These are phyloP conservation scores for Alaudala cheleensis DNA, from an alignment of 2,113 vertebrate species.

Conservation along the genomic window DNA sequence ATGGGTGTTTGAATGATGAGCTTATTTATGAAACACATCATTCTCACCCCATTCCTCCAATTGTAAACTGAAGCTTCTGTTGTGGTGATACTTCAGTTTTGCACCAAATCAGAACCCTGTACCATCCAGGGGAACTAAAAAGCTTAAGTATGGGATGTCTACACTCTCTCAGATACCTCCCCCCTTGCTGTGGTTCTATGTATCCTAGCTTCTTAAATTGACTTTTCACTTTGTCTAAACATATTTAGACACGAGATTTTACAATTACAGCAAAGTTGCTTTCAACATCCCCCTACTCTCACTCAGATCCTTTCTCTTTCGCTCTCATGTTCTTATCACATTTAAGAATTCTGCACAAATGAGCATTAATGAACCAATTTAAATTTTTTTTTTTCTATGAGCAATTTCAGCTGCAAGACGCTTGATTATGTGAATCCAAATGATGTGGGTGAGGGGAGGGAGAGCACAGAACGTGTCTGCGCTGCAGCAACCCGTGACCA, in stretches of 20 bases:
- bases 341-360: conserved; percentile 65
- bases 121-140: not conserved
- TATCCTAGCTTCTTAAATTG: conserved; percentile 36
- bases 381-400: conserved; percentile 65
- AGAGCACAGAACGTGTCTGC: not conserved
- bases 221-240: conserved; percentile 58
- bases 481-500: conserved; percentile 2
- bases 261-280: conserved; percentile 44
- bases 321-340: conserved; percentile 43
- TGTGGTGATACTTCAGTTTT: not conserved
- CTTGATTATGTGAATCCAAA: conserved; percentile 65
- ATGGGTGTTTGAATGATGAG: not conserved
- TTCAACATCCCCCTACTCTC: conserved; percentile 63
- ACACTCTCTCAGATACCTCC: not conserved
- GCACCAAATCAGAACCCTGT: not conserved
- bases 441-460: not conserved
- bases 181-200: not conserved
- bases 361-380: conserved; percentile 69
- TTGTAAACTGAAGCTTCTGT: not conserved
- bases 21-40: not conserved
- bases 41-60: not conserved
- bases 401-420: conserved; percentile 58
- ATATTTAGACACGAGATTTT: conserved; percentile 57
- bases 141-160: not conserved
- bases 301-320: conserved; percentile 37